Base-by-base conservation (phyloP, 2,797 vertebrate species). In the Gallinago solitaria region DNA sequence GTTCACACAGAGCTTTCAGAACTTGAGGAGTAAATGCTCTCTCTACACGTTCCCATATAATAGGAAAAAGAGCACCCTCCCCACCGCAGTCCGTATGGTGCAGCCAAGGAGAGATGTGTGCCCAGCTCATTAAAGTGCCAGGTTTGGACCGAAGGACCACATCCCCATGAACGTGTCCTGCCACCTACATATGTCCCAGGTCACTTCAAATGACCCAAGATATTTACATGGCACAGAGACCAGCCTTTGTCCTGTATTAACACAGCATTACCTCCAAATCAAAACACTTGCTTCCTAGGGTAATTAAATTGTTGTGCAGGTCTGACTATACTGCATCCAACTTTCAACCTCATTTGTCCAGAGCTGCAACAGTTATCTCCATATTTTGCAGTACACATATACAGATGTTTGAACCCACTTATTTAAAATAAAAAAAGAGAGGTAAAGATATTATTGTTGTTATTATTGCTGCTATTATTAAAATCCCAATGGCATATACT, bases 1-100 rank as follows among this genome's bases (percentile, higher is more conserved):
- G 77, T 84, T 92, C 73, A 92, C 75, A 86, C 41, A 53, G 69
- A 84, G 94, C 77, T 83, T 71, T 73, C 73, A 68, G 51, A 74
- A 82, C 23, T 45, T 18, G 41, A 3, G 15, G 61, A 67, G 68
- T 87, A 92, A 93, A 93, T 96, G 88, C 80, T 84, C 76, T 74
- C 32, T 25, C 30, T 88, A 86, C 60, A 11, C 24, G 51, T 17
- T 93, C 71, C 70, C 56, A 50, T 23, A 61, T 24, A 91, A 81
- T 24, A 61, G 59, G 71, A 60, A 43, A 54, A 76, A 0, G 35
- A 91, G 64, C 61, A 64, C 16, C 33, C 35, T 79, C 78, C 89
- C 53, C 71, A 21, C 5, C 0, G 5, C 80, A 6, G 17, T 45
- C 10, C 3, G 13, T 30, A 9, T 45, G 6, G 24, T 8, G 45